A percentile compares a stretch with the other conserved stretches of the same genome.
These are phyloP conservation scores for Cantharis flavilabris DNA, from an alignment of 2,888 invertebrate genomes.

Conservation along the genomic window DNA sequence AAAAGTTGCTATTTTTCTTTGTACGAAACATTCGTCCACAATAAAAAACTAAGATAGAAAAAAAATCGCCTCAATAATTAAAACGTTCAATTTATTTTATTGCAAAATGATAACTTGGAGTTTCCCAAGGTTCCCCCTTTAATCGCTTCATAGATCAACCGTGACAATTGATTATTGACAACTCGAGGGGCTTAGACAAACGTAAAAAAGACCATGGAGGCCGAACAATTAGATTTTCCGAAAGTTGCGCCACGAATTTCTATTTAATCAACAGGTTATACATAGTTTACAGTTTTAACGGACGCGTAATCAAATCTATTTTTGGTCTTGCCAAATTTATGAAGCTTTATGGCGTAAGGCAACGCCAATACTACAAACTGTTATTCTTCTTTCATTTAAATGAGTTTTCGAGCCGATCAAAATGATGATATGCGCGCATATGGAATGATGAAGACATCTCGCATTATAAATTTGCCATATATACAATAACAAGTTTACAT, in stretches of 20 bases:
- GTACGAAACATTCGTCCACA: slow-evolving; percentile 16
- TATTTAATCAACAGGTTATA: slow-evolving; percentile 1
- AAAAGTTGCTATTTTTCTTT: slow-evolving; percentile 10
- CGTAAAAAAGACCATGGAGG: neutral
- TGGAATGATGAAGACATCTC: neutral
- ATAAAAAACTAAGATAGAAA: slow-evolving; percentile 10
- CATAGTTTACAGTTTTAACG: neutral
- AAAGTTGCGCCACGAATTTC: neutral
- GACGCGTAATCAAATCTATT: neutral
- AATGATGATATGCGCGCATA: neutral
- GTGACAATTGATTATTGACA: slow-evolving; percentile 4
- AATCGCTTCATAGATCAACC: neutral
- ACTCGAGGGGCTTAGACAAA: neutral
- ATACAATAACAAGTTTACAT: slow-evolving; percentile 5
- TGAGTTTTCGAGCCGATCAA: neutral
- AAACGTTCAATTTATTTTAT: neutral
- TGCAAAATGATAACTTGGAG: neutral
- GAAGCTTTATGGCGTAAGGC: neutral
- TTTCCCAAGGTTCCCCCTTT: neutral
- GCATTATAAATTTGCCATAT: neutral
- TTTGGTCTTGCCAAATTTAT: neutral
- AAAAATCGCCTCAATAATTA: neutral
- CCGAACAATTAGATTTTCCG: neutral
- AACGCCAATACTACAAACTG: neutral
- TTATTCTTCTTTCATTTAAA: neutral